Evolutionary conservation across 2,797 vertebrate species (phyloP), one percentile per base, ranked within the genome.

Genomic region (Oreortyx pictus): DNA sequence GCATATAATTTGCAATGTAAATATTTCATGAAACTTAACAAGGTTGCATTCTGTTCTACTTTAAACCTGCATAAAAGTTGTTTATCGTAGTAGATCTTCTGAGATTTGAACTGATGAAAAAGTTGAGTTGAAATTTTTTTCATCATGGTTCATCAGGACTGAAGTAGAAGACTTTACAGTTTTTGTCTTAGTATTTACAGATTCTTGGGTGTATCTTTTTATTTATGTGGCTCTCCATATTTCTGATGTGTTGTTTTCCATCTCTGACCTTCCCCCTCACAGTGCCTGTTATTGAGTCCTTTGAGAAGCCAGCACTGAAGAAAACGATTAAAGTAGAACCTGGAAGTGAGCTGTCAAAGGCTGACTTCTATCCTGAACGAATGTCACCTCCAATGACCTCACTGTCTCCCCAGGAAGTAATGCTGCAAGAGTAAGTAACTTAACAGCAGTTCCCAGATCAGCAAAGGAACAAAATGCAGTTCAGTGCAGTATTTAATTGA

Each of bases 271-370:
- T 77, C 14, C 64, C 8, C n/a, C 18, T 5, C 60, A 15, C 82
- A 97, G 97, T 97, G 92, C 96, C 98, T 86, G 97, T 98, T 73
- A 97, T 98, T 88, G 97, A 98, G 82, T 98, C 97, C 23, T 98
- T 97, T 0, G 98, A 98, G 91, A 98, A 95, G 95, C 97, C 97
- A 37, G 92, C 98, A 56, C 88, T 98, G 95, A 98, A 98, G 96
- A 99, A 98, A 97, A 94, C 98, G 92, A 99, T 99, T 97, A 99
- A 99, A 98, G 96, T 97, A 33, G 99, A 99, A 95, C 97, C 98
- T 54, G 98, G 97, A 86, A 90, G 97, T 1, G 98, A 99, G 94
- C 96, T 97, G 44, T 96, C 94, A 0, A 96, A 97, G 93, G 96
- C 97, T 74, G 98, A 98, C 89, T 96, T 97, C 85, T 98, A 98